Conservation (phyloP, 2,113 vertebrate species). For the Strix aluco region DNA sequence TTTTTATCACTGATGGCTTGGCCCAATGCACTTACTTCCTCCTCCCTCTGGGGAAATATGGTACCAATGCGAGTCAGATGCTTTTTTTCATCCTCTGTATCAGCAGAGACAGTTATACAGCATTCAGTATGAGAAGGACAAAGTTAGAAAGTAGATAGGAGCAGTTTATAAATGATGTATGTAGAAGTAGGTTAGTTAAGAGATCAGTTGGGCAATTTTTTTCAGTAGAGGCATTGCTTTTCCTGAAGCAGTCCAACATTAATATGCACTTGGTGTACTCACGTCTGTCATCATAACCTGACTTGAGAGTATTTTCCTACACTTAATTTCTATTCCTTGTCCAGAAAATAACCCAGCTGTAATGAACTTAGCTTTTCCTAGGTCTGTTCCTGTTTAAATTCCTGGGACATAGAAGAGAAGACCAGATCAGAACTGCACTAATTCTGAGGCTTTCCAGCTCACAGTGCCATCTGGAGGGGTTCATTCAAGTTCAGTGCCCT, state of each 20-base stretch:
- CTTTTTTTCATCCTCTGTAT: neutral
- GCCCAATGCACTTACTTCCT: neutral
- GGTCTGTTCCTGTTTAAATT: slow-evolving; percentile 49
- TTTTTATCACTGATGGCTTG: neutral
- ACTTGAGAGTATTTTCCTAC: neutral
- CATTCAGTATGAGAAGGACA: neutral
- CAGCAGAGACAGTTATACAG: neutral
- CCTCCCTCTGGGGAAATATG: fast-evolving
- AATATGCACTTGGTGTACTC: neutral
- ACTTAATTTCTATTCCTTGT: neutral
- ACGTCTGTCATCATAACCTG: neutral
- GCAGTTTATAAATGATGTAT: neutral
- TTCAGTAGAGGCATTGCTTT: neutral
- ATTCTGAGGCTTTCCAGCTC: slow-evolving; percentile 60
- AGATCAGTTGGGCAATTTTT: neutral
- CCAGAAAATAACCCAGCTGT: slow-evolving; percentile 18
- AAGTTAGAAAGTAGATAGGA: neutral
- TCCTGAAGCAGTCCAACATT: neutral
- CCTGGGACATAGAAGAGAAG: neutral
- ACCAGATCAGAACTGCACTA: slow-evolving; percentile 39
- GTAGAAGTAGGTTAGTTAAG: neutral
- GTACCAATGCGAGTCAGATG: fast-evolving
- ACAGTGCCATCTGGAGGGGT: slow-evolving; percentile 59
- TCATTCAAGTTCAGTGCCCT: slow-evolving; percentile 59
- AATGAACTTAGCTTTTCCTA: slow-evolving; percentile 50